Evolutionary conservation across 2,888 invertebrate species (phyloP).

Genomic region (Sthenelais limicola): DNA sequence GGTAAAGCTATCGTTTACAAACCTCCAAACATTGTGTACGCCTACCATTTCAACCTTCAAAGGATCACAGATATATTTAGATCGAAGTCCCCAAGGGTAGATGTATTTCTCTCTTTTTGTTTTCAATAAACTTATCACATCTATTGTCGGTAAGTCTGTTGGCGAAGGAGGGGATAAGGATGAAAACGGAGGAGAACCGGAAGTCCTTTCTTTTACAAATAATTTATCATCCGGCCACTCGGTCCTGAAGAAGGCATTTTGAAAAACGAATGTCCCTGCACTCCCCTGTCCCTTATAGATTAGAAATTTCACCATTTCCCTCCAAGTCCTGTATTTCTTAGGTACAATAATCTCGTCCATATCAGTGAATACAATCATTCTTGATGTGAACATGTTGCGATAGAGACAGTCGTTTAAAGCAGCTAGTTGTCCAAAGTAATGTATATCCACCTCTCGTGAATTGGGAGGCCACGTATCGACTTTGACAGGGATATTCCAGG

Average conservation of each 20-base stretch:
- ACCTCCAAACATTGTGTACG: conserved; percentile 42
- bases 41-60: conserved; percentile 90
- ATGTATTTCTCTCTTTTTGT: conserved; percentile 86
- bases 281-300: conserved; percentile 16
- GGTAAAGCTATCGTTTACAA: conserved; percentile 9
- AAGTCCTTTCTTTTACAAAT: conserved; percentile 43
- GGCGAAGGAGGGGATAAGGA: background rate
- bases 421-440: conserved; percentile 53
- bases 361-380: conserved; percentile 50
- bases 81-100: conserved; percentile 81
- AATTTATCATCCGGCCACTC: conserved; percentile 83
- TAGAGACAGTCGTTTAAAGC: conserved; percentile 54
- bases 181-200: too few relatives aligned
- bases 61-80: conserved; percentile 90
- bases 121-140: conserved; percentile 71
- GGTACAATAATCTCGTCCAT: conserved; percentile 51
- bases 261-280: conserved; percentile 88
- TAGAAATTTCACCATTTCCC: conserved; percentile 38
- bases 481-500: conserved; percentile 48
- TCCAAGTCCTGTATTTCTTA: conserved; percentile 42
- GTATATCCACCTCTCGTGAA: conserved; percentile 47
- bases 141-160: background rate
- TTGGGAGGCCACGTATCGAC: conserved; percentile 42
- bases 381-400: conserved; percentile 46
- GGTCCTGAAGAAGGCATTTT: conserved; percentile 88